Evolutionary conservation across 2,797 vertebrate species (phyloP), one percentile per base, ranked within the genome.

Genomic region (Acanthopagrus latus): DNA sequence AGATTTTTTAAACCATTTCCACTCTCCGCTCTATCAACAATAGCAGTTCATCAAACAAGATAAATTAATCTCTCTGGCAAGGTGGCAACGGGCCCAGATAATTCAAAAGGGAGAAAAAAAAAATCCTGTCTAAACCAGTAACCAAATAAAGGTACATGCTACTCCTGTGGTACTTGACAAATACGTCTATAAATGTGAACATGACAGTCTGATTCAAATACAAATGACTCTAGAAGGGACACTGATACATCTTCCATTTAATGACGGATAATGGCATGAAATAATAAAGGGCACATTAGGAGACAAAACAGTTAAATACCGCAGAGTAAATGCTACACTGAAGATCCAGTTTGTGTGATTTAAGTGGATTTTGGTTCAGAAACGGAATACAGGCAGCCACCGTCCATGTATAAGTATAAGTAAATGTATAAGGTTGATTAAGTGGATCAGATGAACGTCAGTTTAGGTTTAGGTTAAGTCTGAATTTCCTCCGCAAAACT

Each of bases 41-140:
- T 70, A 83, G 76, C 63, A 81, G 46, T 88, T 90, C 82, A 84
- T 83, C 86, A 89, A 90, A 91, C 72, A 80, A 78, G 82, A 88
- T 81, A 76, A 91, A 91, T 87, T 77, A 86, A 88, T 91, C 83
- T 83, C 56, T 55, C 62, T 79, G 80, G 68, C 74, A 55, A 25
- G 51, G 68, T 87, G 88, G 87, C 87, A 81, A 54, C 0, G 17
- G 76, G 86, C 84, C 86, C 82, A 83, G 86, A 74, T 76, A 65
- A 69, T 63, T 82, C 56, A 58, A 76, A 81, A 23, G 7, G n/a
- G n/a, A n/a, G n/a, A 57, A 55, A 10, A 56, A 50, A 50, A 70
- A 70, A 81, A 64, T 41, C 46, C 21, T 10, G 48, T 66, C 46
- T 64, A 46, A 84, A 78, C 44, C 46, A 27, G 25, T 20, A 60